Conservation (phyloP, 2,797 vertebrate genomes). For the Centropyge bicolor region DNA sequence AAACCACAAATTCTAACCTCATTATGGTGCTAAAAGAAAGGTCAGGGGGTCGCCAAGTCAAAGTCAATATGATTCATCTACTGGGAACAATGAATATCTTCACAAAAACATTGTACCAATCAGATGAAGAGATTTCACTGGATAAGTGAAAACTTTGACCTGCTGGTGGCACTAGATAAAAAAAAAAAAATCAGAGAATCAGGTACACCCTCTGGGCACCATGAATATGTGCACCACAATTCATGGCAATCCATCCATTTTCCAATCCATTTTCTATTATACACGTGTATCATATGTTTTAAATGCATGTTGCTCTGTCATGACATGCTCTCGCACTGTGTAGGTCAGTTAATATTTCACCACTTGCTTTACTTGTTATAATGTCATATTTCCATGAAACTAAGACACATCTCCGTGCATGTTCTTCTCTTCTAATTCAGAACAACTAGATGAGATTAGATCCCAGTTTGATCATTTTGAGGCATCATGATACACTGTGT, state of each 20-base stretch:
- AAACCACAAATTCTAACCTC: background rate
- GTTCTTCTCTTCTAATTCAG: constrained; percentile 3
- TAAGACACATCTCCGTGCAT: background rate
- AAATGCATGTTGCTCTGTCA: constrained; percentile 9
- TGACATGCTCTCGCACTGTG: constrained; percentile 1
- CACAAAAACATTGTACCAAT: background rate
- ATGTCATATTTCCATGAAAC: constrained; percentile 1
- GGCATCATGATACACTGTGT: background rate
- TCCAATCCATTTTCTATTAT: constrained; percentile 18
- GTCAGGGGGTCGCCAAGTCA: background rate
- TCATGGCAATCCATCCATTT: background rate
- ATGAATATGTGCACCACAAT: background rate
- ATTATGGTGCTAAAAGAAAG: background rate
- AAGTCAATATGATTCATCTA: background rate
- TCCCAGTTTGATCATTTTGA: constrained; percentile 12
- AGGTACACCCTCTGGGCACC: background rate
- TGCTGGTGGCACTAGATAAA: background rate
- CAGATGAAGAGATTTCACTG: background rate
- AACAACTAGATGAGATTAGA: background rate
- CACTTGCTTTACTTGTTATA: constrained; percentile 19
- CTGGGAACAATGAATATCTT: background rate
- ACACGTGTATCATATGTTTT: constrained; percentile 19
- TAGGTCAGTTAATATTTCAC: constrained; percentile 47
- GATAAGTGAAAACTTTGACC: background rate
- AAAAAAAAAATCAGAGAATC: background rate